phyloP scores from a whole-genome alignment of 2,113 vertebrate species.

The Neodontobutis hainanensis region DNA sequence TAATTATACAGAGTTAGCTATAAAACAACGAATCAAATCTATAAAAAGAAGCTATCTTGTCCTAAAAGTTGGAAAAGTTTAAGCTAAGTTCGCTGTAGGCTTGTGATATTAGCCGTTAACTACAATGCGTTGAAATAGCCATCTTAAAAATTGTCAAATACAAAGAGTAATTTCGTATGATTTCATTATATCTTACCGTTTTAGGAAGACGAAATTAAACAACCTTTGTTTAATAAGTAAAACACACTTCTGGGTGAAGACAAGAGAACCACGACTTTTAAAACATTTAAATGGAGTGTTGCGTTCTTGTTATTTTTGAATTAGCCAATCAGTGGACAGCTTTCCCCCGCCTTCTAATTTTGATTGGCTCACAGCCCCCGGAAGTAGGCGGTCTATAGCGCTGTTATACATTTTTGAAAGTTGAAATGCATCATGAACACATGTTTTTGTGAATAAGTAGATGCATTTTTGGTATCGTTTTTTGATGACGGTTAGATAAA shows the following conservation, averaged over 20 bases:
- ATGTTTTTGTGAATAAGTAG: background rate
- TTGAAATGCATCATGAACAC: background rate
- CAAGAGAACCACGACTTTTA: constrained; percentile 25
- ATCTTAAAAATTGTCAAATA: background rate
- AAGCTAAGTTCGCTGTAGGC: background rate
- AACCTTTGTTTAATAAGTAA: too few species aligned
- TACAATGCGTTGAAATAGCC: background rate
- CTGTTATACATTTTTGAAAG: constrained; percentile 28
- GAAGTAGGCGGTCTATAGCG: constrained; percentile 14
- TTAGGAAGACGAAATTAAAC: too few species aligned
- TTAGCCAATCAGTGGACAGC: constrained; percentile 64
- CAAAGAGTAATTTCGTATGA: background rate
- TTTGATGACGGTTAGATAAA: too few species aligned
- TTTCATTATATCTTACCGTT: constrained; percentile 26
- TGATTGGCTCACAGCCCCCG: constrained; percentile 62
- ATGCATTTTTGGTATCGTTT: too few species aligned
- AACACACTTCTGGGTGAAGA: constrained; percentile 2
- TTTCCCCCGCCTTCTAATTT: background rate
- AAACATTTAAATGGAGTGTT: constrained; percentile 74
- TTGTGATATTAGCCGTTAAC: background rate
- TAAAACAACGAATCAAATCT: background rate
- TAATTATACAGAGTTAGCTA: background rate
- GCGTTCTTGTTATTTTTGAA: constrained; percentile 69
- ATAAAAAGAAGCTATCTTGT: background rate
- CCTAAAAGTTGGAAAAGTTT: background rate